These are phyloP conservation scores for Himalopsyche phryganea DNA, from an alignment of 1,140 invertebrate species.

Conservation along the genomic window DNA sequence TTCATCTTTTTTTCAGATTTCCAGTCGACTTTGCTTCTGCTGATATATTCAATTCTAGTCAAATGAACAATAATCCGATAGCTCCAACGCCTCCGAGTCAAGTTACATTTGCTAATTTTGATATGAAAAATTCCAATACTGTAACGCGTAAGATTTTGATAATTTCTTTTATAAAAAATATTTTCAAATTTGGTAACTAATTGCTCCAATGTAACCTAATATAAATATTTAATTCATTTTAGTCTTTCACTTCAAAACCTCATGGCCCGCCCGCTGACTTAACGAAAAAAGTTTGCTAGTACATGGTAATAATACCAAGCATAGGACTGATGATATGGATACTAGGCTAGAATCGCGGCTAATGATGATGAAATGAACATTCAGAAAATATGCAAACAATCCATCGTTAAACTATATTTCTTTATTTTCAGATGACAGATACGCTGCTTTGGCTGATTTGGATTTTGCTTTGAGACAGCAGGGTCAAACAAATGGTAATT, in stretches of 20 bases:
- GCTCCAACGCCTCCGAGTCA: constrained; percentile 12
- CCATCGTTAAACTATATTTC: no score
- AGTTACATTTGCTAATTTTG: constrained; percentile 16
- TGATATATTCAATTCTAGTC: constrained; percentile 52
- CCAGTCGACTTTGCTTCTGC: constrained; percentile 52
- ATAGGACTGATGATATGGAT: no score
- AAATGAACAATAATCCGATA: constrained; percentile 43
- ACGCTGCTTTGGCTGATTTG: constrained; percentile 51
- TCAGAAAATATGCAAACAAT: no score
- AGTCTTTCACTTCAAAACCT: no score
- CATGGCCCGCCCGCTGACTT: no score
- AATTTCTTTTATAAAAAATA: background rate
- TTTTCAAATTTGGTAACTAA: background rate
- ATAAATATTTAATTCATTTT: no score
- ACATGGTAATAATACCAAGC: no score
- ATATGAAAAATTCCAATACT: constrained; percentile 24
- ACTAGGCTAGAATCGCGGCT: no score
- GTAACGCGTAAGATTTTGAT: constrained; percentile 10
- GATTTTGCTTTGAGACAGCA: constrained; percentile 49
- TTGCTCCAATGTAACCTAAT: no score
- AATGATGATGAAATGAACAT: no score
- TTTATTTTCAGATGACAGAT: constrained; percentile 45
- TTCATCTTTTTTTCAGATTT: constrained; percentile 44
- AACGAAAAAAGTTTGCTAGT: no score
- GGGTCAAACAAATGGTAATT: constrained; percentile 31